Evolutionary conservation across 53 echinoderm and acorn worm genomes (phyloP).

Genomic region (Holothuria scabra): DNA sequence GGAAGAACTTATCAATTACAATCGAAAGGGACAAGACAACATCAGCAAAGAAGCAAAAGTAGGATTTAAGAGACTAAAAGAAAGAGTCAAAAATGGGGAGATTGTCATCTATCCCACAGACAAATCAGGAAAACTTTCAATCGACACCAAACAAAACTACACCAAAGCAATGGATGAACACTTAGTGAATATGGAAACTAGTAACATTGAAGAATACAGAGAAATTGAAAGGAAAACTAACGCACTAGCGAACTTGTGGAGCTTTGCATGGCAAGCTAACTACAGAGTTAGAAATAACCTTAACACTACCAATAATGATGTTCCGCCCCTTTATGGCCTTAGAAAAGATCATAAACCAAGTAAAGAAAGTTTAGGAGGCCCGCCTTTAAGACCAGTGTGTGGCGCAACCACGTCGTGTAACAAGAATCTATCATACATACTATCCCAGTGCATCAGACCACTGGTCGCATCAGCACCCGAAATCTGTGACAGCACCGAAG

Average conservation of each 20-base stretch:
- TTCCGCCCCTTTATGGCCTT: slow-evolving; percentile 40
- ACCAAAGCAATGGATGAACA: slow-evolving; percentile 22
- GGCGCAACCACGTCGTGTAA: slow-evolving; percentile 49
- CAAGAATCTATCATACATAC: slow-evolving; percentile 15
- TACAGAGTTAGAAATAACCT: slow-evolving; percentile 23
- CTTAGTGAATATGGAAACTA: not conserved
- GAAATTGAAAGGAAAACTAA: slow-evolving; percentile 6
- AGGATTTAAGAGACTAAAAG: not conserved
- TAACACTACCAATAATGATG: slow-evolving; percentile 31
- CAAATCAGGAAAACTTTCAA: slow-evolving; percentile 10
- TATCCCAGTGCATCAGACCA: slow-evolving; percentile 29
- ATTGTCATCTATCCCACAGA: slow-evolving; percentile 8
- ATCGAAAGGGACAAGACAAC: slow-evolving; percentile 7
- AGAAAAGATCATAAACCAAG: slow-evolving; percentile 48
- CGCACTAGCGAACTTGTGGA: slow-evolving; percentile 6
- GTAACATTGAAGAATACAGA: slow-evolving; percentile 21
- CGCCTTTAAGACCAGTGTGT: slow-evolving; percentile 36
- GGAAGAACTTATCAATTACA: too few relatives aligned
- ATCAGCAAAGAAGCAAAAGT: not conserved
- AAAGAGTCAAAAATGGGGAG: not conserved
- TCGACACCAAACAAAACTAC: slow-evolving; percentile 12
- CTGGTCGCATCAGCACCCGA: not conserved
- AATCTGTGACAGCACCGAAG: slow-evolving; percentile 44
- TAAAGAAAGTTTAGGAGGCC: not conserved
- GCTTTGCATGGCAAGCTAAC: slow-evolving; percentile 1